A percentile compares a stretch with the other conserved stretches of the same genome.
Evolutionary conservation across 2,797 vertebrate species (phyloP).

Genomic region (Propithecus deckenii): DNA sequence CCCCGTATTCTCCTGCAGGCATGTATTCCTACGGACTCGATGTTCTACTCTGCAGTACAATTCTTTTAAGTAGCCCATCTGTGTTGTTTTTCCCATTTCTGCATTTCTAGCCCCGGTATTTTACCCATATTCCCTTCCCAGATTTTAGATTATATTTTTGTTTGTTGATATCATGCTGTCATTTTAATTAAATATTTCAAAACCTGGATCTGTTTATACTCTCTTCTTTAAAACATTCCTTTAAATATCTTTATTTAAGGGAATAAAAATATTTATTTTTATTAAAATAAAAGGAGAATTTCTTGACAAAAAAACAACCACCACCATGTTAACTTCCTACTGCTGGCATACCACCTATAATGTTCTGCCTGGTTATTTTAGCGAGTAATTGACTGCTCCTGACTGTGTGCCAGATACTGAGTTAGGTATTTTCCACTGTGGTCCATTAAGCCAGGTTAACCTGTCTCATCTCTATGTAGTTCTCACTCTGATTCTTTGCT

Average conservation of each 20-base stretch:
- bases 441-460: neutral
- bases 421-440: neutral
- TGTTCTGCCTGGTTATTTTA: neutral
- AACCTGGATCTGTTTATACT: neutral
- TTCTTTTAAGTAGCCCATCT: neutral
- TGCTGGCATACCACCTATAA: neutral
- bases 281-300: neutral
- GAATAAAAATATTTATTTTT: neutral
- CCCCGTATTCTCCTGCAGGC: neutral
- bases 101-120: neutral
- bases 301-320: neutral
- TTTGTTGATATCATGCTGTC: neutral
- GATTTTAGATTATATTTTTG: neutral
- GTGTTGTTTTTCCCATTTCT: neutral
- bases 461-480: neutral
- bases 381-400: neutral
- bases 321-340: neutral
- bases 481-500: neutral
- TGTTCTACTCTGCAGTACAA: neutral
- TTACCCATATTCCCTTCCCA: neutral
- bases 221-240: neutral
- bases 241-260: neutral
- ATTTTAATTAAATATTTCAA: slow-evolving; percentile 17
- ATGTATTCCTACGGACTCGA: neutral
- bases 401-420: neutral